These are phyloP conservation scores for Gadus macrocephalus DNA, from an alignment of 2,113 vertebrate species.

Conservation along the genomic window DNA sequence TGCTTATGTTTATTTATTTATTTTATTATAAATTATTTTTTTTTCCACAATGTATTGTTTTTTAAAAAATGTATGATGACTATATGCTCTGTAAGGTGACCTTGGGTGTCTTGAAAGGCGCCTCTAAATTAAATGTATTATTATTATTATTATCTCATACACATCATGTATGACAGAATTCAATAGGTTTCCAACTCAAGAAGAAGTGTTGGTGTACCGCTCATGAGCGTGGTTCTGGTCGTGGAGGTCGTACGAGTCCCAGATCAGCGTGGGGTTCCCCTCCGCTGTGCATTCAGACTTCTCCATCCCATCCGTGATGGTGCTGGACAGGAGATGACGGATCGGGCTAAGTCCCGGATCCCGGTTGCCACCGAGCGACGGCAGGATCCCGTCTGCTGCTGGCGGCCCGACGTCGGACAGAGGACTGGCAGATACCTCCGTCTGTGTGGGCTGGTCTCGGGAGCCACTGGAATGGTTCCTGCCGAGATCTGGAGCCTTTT, in stretches of 20 bases:
- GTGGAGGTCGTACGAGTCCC: conserved; percentile 70
- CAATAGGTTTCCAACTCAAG: background rate
- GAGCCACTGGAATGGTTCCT: background rate
- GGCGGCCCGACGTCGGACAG: background rate
- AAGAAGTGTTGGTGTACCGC: conserved; percentile 37
- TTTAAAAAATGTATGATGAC: no score
- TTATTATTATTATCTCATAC: no score
- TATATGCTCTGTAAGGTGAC: no score
- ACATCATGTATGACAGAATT: background rate
- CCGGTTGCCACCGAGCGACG: conserved; percentile 25
- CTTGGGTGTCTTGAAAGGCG: no score
- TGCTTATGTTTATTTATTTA: no score
- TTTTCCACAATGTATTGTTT: no score
- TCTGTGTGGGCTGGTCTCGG: conserved; percentile 32
- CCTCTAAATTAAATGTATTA: no score
- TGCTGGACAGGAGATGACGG: conserved; percentile 61
- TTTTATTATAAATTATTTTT: no score
- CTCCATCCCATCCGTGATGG: conserved; percentile 46
- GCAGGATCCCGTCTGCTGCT: background rate
- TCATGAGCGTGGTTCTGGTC: conserved; percentile 38
- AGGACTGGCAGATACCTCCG: background rate
- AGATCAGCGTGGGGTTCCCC: conserved; percentile 51
- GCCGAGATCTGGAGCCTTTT: background rate
- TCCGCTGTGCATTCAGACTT: conserved; percentile 30
- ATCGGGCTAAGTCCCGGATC: conserved; percentile 47